Evolutionary conservation across 2,797 vertebrate genomes (phyloP).

Genomic region (Pantherophis vulpinus): DNA sequence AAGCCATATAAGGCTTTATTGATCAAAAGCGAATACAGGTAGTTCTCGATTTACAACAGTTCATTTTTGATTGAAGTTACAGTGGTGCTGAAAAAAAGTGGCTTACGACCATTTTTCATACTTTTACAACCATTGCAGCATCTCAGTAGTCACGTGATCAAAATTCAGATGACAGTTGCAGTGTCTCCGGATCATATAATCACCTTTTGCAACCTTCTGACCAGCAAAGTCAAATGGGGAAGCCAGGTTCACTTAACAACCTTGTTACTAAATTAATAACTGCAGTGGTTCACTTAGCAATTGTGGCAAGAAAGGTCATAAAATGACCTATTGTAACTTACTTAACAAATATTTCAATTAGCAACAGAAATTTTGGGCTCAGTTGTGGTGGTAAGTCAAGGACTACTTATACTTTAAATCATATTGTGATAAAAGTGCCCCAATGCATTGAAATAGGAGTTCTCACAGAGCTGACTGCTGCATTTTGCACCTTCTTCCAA

Average conservation of each 20-base stretch:
- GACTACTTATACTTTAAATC: neutral
- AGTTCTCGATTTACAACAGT: neutral
- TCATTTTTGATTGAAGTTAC: neutral
- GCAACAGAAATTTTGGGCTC: neutral
- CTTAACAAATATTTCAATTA: neutral
- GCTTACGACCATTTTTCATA: neutral
- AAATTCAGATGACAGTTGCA: neutral
- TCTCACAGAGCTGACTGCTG: neutral
- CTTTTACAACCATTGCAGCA: neutral
- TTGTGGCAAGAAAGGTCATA: no score
- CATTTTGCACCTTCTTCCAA: neutral
- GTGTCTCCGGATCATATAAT: no score
- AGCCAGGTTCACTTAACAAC: no score
- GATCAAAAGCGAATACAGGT: neutral
- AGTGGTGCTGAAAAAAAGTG: neutral
- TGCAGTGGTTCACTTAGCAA: no score
- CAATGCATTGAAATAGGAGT: neutral
- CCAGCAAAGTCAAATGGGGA: no score
- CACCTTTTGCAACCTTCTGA: no score
- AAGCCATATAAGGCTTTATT: neutral
- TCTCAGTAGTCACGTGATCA: neutral
- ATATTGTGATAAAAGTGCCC: neutral
- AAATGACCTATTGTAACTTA: no score
- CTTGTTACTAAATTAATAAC: no score
- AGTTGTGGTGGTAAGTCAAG: neutral